phyloP scores from a whole-genome alignment of 2,113 vertebrate genomes.

The Rhabdomys dilectus region DNA sequence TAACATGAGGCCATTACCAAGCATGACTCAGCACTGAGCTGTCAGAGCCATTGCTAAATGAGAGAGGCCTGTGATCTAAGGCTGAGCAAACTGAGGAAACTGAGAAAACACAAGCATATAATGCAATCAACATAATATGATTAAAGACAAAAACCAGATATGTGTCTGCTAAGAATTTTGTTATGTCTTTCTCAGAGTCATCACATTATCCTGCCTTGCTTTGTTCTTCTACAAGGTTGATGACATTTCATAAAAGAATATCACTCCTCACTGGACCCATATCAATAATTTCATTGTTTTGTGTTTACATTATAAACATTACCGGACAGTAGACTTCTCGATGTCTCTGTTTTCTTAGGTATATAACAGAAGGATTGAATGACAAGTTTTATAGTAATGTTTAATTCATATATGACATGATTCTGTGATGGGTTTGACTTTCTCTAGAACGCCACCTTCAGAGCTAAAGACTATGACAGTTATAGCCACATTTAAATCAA shows the following conservation, averaged over 20 bases:
- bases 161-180: slow-evolving; percentile 2
- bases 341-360: not conserved
- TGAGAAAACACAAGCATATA: not conserved
- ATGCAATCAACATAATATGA: not conserved
- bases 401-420: not conserved
- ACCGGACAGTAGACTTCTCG: not conserved
- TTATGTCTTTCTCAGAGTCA: not conserved
- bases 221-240: not conserved
- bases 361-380: not conserved
- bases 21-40: not conserved
- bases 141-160: slow-evolving; percentile 29
- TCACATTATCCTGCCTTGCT: not conserved
- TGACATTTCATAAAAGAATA: not conserved
- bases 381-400: not conserved
- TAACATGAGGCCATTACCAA: too few relatives aligned
- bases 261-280: not conserved
- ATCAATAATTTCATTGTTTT: not conserved
- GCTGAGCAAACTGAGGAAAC: not conserved
- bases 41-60: not conserved
- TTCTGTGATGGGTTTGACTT: not conserved
- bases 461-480: not conserved
- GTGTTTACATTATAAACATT: not conserved
- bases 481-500: slow-evolving; percentile 37
- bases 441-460: not conserved
- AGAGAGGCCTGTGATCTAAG: not conserved